A percentile compares a stretch with the other conserved stretches of the same genome.
Evolutionary conservation across 2,113 vertebrate species (phyloP).

Genomic region (Anseranas semipalmata): DNA sequence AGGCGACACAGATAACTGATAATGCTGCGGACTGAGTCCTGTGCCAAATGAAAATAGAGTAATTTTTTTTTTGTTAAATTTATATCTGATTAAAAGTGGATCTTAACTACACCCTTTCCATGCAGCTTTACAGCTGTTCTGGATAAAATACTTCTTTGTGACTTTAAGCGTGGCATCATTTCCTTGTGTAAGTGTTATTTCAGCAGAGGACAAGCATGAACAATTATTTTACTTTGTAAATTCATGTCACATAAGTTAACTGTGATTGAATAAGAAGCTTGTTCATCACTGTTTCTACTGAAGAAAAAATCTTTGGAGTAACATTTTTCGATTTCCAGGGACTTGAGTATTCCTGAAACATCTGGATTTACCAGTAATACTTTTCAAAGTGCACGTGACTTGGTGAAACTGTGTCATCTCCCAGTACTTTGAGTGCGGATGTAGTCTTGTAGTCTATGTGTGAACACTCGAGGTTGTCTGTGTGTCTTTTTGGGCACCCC

Average conservation of each 20-base stretch:
- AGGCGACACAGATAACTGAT: conserved; percentile 88
- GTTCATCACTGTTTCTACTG: not conserved
- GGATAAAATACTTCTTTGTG: not conserved
- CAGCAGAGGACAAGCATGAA: not conserved
- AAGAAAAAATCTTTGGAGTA: not conserved
- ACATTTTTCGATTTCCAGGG: not conserved
- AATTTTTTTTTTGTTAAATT: conserved; percentile 38
- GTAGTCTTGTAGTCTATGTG: not conserved
- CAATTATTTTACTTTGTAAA: not conserved
- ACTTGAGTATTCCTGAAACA: not conserved
- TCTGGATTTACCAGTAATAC: not conserved
- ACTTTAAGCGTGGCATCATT: not conserved
- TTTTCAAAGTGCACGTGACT: not conserved
- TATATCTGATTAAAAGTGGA: conserved; percentile 64
- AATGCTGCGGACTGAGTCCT: conserved; percentile 51
- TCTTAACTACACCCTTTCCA: conserved; percentile 12
- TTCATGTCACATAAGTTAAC: not conserved
- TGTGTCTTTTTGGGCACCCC: not conserved
- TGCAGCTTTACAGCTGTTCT: not conserved
- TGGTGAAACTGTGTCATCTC: not conserved
- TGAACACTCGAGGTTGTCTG: not conserved
- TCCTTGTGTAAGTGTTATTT: not conserved
- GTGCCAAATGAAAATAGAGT: conserved; percentile 74
- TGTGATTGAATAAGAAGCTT: not conserved
- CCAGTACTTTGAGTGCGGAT: not conserved